A percentile compares a stretch with the other conserved stretches of the same genome.
Conservation (phyloP, 2,797 vertebrate species). For the Ciconia nigra region DNA sequence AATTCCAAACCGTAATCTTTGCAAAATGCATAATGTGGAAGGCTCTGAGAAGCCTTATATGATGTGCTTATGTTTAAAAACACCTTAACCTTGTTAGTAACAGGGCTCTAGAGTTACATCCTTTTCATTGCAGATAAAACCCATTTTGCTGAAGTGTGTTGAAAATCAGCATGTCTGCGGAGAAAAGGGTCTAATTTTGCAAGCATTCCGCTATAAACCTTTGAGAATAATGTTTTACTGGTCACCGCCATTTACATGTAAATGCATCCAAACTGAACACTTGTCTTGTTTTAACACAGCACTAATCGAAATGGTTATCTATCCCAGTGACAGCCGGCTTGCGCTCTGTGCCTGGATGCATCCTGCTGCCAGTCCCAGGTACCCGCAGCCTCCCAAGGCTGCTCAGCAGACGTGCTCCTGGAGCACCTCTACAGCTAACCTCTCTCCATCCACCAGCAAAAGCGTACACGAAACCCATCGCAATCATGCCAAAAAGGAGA, state of each 20-base stretch:
- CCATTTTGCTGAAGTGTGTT: background rate
- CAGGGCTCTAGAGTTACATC: background rate
- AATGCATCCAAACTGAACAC: background rate
- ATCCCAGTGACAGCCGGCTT: rapidly evolving
- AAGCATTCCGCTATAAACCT: background rate
- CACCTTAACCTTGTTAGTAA: background rate
- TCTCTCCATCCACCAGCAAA: background rate
- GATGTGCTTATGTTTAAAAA: background rate
- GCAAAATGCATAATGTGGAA: background rate
- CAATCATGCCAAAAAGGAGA: background rate
- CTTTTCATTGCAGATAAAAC: background rate
- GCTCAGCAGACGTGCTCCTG: background rate
- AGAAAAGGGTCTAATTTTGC: background rate
- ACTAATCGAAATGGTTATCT: background rate
- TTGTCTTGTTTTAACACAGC: background rate
- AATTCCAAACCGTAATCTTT: background rate
- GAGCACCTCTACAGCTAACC: background rate
- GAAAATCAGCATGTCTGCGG: background rate
- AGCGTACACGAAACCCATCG: rapidly evolving
- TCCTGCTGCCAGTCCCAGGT: background rate
- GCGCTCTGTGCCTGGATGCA: rapidly evolving
- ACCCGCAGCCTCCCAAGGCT: background rate
- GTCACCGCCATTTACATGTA: background rate
- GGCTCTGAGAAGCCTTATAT: background rate
- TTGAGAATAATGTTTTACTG: background rate